These are phyloP conservation scores for Scaptomyza reducta DNA, from an alignment of 2,888 invertebrate species.

Conservation along the genomic window DNA sequence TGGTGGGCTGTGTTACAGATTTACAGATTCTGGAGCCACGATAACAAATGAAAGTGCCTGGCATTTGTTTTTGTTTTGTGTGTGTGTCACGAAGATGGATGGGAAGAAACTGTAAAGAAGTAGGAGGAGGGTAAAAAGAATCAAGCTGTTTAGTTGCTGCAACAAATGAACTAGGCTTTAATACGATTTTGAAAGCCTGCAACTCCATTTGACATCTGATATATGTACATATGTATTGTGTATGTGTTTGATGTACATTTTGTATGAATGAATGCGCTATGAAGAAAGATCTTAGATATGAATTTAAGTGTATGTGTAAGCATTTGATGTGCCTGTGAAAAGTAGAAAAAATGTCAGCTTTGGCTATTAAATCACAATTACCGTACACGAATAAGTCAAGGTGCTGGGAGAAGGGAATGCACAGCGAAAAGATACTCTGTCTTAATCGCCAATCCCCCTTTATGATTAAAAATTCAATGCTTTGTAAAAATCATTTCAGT, in stretches of 20 bases:
- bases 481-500: not conserved
- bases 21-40: constrained; percentile 61
- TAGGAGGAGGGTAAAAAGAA: constrained; percentile 25
- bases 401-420: not conserved
- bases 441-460: too few species aligned
- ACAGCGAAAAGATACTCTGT: not conserved
- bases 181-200: constrained; percentile 42
- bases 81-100: constrained; percentile 39
- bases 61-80: constrained; percentile 28
- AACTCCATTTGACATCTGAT: constrained; percentile 52
- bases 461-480: not conserved
- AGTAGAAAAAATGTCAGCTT: constrained; percentile 7
- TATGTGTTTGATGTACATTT: not conserved
- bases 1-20: constrained; percentile 72
- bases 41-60: constrained; percentile 77
- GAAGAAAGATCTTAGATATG: constrained; percentile 59
- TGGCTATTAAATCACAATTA: constrained; percentile 35
- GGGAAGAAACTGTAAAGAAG: constrained; percentile 10
- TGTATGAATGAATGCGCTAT: constrained; percentile 32
- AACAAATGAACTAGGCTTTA: constrained; percentile 46
- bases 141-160: constrained; percentile 30
- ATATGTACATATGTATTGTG: constrained; percentile 1
- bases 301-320: constrained; percentile 14
- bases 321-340: constrained; percentile 17
- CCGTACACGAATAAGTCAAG: not conserved